phyloP scores from a whole-genome alignment of 2,797 vertebrate species.

The Gymnothorax reevesii region DNA sequence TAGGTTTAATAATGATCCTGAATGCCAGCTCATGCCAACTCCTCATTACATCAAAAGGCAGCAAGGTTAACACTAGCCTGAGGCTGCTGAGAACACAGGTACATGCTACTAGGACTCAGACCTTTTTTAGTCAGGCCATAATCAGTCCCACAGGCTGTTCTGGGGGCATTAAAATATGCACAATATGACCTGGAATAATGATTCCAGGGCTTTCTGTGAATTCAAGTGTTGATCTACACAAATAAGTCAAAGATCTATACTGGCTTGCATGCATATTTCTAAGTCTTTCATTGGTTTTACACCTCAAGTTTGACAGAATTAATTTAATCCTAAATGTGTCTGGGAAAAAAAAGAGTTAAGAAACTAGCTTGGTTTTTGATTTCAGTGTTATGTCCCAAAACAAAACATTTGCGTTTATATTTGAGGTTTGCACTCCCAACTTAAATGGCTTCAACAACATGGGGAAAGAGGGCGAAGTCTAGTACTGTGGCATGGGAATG shows the following conservation, averaged over 20 bases:
- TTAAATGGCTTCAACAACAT: too few relatives aligned
- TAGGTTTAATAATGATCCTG: not conserved
- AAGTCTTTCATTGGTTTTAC: not conserved
- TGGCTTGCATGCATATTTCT: not conserved
- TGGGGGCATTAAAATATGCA: not conserved
- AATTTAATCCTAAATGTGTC: too few relatives aligned
- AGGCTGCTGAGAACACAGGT: not conserved
- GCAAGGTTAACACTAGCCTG: not conserved
- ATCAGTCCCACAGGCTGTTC: not conserved
- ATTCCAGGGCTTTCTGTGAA: too few relatives aligned
- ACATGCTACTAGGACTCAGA: too few relatives aligned
- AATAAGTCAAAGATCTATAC: not conserved
- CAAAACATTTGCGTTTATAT: too few relatives aligned
- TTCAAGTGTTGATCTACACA: not conserved
- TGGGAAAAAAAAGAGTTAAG: too few relatives aligned
- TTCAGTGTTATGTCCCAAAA: not conserved
- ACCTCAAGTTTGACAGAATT: not conserved
- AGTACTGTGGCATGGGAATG: too few relatives aligned
- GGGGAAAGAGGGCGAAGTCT: too few relatives aligned
- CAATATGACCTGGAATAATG: too few relatives aligned
- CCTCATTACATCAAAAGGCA: not conserved
- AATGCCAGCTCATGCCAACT: not conserved
- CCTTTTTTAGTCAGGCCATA: too few relatives aligned
- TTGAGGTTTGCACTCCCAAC: too few relatives aligned
- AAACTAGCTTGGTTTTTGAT: not conserved